These are phyloP conservation scores for Myotis daubentonii DNA, from an alignment of 2,797 vertebrate genomes.

Conservation along the genomic window DNA sequence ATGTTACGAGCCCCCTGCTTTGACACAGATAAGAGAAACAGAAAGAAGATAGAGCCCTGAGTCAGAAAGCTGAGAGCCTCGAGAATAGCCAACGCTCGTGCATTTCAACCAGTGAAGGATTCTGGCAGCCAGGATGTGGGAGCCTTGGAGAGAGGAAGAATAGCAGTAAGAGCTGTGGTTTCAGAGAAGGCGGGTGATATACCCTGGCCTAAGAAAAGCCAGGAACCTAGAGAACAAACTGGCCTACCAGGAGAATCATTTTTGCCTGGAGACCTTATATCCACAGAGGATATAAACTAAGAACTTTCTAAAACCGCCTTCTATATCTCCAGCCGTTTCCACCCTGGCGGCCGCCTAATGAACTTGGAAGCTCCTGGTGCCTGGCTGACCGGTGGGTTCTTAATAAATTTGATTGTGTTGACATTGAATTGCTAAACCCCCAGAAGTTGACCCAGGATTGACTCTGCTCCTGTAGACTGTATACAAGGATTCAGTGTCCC, in stretches of 20 bases:
- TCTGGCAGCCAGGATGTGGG: not conserved
- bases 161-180: not conserved
- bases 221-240: not conserved
- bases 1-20: slow-evolving; percentile 76
- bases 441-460: slow-evolving; percentile 61
- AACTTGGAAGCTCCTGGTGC: not conserved
- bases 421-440: slow-evolving; percentile 63
- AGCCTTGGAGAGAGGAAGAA: not conserved
- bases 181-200: not conserved
- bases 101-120: slow-evolving; percentile 58
- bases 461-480: slow-evolving; percentile 45
- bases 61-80: slow-evolving; percentile 45
- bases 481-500: slow-evolving; percentile 38
- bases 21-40: slow-evolving; percentile 78
- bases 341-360: slow-evolving; percentile 12
- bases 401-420: slow-evolving; percentile 64
- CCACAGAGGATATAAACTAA: slow-evolving; percentile 1
- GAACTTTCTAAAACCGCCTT: not conserved
- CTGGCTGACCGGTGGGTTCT: slow-evolving; percentile 51
- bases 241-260: slow-evolving; percentile 36
- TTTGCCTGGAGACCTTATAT: not conserved
- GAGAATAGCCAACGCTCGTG: not conserved
- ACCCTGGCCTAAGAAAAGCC: not conserved
- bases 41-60: slow-evolving; percentile 65
- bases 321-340: not conserved